Conservation (phyloP, 2,797 vertebrate species). For the Melanotaenia nigrans region DNA sequence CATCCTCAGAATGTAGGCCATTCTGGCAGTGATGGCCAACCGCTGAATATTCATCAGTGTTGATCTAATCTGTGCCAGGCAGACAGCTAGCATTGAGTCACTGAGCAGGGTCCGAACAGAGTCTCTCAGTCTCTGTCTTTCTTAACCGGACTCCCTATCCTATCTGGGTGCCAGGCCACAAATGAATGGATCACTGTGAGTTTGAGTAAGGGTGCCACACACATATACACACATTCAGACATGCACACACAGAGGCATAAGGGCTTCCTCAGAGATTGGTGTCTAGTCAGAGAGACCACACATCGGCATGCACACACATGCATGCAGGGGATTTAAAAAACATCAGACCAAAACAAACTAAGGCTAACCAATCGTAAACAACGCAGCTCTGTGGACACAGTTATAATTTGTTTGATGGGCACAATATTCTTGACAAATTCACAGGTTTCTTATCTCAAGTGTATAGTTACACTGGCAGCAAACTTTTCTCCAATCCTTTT, state of each 20-base stretch:
- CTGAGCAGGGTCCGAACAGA: conserved; percentile 73
- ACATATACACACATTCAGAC: conserved; percentile 30
- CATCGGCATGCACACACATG: conserved; percentile 62
- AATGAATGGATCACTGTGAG: conserved; percentile 81
- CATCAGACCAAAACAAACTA: conserved; percentile 68
- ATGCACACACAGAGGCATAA: conserved; percentile 45
- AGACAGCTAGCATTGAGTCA: conserved; percentile 82
- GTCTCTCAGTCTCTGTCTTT: conserved; percentile 76
- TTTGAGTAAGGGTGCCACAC: conserved; percentile 39
- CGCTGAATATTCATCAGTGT: conserved; percentile 80
- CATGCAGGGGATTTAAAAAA: conserved; percentile 59
- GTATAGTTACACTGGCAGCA: conserved; percentile 12
- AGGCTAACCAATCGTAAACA: conserved; percentile 26
- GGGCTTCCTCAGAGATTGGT: conserved; percentile 55
- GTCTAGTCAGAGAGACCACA: conserved; percentile 43
- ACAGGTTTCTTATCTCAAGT: conserved; percentile 32
- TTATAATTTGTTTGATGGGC: conserved; percentile 3
- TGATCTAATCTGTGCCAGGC: conserved; percentile 83
- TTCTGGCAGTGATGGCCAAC: conserved; percentile 46
- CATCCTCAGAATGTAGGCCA: conserved; percentile 55
- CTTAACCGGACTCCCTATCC: conserved; percentile 73
- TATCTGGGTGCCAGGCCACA: conserved; percentile 78
- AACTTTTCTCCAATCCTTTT: conserved; percentile 44
- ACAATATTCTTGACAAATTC: conserved; percentile 11
- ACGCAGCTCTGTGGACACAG: conserved; percentile 12